phyloP scores from a whole-genome alignment of 2,113 vertebrate species.

The Xiphophorus hellerii region DNA sequence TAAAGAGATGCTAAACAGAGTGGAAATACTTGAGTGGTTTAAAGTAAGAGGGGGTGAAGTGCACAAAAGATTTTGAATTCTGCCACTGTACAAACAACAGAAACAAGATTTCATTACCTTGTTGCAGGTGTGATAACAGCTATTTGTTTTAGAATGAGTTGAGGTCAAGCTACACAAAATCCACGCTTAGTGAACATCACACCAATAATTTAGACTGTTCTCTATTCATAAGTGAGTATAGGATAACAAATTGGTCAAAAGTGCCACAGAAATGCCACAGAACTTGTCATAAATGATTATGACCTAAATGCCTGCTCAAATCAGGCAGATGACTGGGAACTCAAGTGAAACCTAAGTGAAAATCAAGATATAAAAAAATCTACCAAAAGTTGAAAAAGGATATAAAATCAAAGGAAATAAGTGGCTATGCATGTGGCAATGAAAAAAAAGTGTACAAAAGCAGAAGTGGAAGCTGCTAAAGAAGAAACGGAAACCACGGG shows the following conservation, averaged over 20 bases:
- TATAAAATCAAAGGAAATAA: not conserved
- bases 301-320: not conserved
- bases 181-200: slow-evolving; percentile 39
- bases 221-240: not conserved
- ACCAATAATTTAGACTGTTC: slow-evolving; percentile 37
- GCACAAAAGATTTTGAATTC: slow-evolving; percentile 57
- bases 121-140: no score
- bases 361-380: not conserved
- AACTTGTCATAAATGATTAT: not conserved
- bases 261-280: not conserved
- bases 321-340: not conserved
- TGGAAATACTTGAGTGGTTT: slow-evolving; percentile 49
- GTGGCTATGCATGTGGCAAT: not conserved
- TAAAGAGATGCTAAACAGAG: slow-evolving; percentile 47
- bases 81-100: slow-evolving; percentile 48
- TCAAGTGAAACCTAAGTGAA: not conserved
- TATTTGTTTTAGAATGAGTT: not conserved
- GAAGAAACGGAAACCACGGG: not conserved
- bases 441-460: not conserved
- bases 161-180: slow-evolving; percentile 22
- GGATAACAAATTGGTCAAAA: not conserved
- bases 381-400: not conserved
- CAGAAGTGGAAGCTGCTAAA: not conserved
- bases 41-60: slow-evolving; percentile 46
- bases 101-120: slow-evolving; percentile 6